These are phyloP conservation scores for Botia kubotai DNA, from an alignment of 2,797 vertebrate species.

Conservation along the genomic window DNA sequence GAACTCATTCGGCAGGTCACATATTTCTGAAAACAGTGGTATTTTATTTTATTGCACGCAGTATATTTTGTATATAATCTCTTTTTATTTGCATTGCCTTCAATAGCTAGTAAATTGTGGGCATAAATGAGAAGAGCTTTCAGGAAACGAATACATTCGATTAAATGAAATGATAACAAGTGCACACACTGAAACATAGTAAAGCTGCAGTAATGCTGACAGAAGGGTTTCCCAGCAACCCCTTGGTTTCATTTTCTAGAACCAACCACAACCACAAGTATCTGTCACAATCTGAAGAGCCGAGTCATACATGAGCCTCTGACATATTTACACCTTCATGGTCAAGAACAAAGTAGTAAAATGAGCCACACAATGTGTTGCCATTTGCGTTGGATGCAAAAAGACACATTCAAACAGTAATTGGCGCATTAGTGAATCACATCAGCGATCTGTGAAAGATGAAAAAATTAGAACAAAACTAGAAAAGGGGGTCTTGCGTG, in stretches of 20 bases:
- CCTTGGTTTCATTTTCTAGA: conserved; percentile 29
- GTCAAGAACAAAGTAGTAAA: not conserved
- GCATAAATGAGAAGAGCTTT: not conserved
- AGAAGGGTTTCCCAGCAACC: conserved; percentile 43
- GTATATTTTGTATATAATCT: no score
- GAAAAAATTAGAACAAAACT: no score
- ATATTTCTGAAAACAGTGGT: no score
- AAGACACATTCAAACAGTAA: not conserved
- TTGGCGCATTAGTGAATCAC: no score
- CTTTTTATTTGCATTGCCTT: not conserved
- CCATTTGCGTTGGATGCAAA: not conserved
- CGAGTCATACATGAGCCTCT: not conserved
- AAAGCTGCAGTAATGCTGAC: not conserved
- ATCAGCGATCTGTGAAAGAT: no score
- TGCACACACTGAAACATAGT: conserved; percentile 8
- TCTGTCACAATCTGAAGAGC: conserved; percentile 1
- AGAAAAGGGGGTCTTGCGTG: no score
- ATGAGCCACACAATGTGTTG: no score
- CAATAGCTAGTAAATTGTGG: not conserved
- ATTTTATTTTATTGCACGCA: no score
- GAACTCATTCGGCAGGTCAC: no score
- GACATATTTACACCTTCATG: not conserved
- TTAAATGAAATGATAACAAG: not conserved
- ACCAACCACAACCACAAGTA: conserved; percentile 34
- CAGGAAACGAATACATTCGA: not conserved